phyloP scores from a whole-genome alignment of 2,113 vertebrate genomes.

The Tenrec ecaudatus region DNA sequence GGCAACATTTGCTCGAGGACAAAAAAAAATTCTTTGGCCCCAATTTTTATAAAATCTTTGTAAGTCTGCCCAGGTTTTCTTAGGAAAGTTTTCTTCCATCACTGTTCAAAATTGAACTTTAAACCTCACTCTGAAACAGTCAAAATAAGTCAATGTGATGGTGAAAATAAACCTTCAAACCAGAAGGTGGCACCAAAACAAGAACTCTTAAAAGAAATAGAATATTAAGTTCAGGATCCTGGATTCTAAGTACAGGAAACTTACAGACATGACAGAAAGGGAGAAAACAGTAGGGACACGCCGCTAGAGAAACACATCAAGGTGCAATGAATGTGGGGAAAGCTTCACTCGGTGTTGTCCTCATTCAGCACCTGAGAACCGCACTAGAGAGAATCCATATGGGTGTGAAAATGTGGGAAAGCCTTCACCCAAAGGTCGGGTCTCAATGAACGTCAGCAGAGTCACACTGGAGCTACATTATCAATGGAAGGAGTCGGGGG shows the following conservation, averaged over 20 bases:
- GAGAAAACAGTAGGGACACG: not conserved
- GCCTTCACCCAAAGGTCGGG: constrained; percentile 49
- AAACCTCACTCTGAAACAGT: no score
- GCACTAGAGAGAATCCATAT: constrained; percentile 42
- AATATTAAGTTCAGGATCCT: constrained; percentile 4
- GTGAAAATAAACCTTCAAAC: not conserved
- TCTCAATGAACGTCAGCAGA: constrained; percentile 27
- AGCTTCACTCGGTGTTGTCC: constrained; percentile 30
- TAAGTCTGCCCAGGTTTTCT: no score
- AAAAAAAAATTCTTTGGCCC: no score
- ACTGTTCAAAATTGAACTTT: no score
- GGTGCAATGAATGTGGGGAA: constrained; percentile 34
- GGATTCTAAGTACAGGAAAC: not conserved
- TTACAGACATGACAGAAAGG: not conserved
- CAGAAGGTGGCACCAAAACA: not conserved
- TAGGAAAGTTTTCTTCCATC: no score
- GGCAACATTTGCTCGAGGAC: no score
- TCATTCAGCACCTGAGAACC: constrained; percentile 47
- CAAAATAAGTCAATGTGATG: not conserved
- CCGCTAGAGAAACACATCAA: not conserved
- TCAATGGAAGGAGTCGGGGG: not conserved
- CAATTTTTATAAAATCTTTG: no score
- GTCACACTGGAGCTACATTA: constrained; percentile 43
- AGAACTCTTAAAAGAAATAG: constrained; percentile 37
- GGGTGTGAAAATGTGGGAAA: constrained; percentile 31